phyloP scores from a whole-genome alignment of 2,113 vertebrate genomes.

The Pteropus alecto region DNA sequence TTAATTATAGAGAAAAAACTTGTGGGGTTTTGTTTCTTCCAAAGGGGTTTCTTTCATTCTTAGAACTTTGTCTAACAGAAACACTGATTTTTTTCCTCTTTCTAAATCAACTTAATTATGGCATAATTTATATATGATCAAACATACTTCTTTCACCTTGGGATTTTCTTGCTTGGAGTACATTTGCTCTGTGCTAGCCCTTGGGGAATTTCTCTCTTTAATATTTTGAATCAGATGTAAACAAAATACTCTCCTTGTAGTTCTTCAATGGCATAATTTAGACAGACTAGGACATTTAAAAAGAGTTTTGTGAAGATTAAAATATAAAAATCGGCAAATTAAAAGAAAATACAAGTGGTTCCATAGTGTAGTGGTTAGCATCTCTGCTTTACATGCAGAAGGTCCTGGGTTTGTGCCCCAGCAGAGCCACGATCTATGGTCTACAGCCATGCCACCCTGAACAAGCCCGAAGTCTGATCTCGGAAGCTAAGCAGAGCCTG shows the following conservation, averaged over 20 bases:
- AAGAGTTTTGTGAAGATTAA: not conserved
- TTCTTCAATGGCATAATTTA: not conserved
- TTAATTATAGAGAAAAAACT: not conserved
- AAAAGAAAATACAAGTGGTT: not conserved
- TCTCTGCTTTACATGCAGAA: too few relatives aligned
- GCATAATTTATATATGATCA: not conserved
- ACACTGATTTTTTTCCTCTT: not conserved
- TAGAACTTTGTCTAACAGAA: not conserved
- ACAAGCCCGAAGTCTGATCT: too few relatives aligned
- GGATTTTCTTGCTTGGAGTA: conserved; percentile 31
- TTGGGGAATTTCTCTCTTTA: not conserved
- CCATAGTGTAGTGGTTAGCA: too few relatives aligned
- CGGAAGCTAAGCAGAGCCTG: too few relatives aligned
- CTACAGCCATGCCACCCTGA: too few relatives aligned
- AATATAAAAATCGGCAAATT: conserved; percentile 12
- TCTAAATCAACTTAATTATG: not conserved
- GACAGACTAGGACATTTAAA: not conserved
- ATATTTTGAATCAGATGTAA: conserved; percentile 33
- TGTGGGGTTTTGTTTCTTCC: not conserved
- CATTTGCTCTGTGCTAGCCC: not conserved
- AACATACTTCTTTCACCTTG: not conserved
- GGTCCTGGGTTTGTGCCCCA: too few relatives aligned
- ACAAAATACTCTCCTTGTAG: not conserved
- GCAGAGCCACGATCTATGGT: too few relatives aligned
- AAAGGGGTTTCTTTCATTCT: not conserved